Conservation (phyloP, 1,140 invertebrate genomes). For the Laupala kohalensis region DNA sequence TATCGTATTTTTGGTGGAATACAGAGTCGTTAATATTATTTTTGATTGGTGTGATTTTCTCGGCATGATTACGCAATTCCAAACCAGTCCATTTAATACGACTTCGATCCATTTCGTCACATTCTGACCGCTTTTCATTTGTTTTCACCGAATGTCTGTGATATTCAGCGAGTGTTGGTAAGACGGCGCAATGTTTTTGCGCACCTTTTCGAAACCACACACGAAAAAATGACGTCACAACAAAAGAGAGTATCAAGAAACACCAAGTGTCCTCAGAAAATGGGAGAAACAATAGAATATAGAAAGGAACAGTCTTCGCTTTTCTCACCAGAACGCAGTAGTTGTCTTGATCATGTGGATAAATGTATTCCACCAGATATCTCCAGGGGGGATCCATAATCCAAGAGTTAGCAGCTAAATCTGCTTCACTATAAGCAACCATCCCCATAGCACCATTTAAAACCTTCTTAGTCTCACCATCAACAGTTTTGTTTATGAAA, state of each 20-base stretch:
- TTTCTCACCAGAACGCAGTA: background rate
- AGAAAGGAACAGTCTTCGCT: background rate
- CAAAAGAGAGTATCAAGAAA: background rate
- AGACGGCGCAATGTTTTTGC: background rate
- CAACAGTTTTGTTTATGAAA: background rate
- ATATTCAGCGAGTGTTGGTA: background rate
- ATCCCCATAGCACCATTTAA: background rate
- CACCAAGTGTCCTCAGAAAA: background rate
- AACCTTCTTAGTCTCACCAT: background rate
- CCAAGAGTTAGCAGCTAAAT: background rate
- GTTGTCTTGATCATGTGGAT: background rate
- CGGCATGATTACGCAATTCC: background rate
- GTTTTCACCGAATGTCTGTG: too few relatives aligned
- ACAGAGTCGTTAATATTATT: background rate
- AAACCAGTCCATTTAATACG: background rate
- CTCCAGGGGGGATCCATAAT: background rate
- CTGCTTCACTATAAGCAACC: background rate
- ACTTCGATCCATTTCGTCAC: background rate
- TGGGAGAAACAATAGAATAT: background rate
- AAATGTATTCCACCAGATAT: background rate
- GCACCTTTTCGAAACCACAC: background rate
- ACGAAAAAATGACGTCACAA: background rate
- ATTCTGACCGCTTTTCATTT: background rate
- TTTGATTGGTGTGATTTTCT: background rate
- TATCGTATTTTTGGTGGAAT: too few relatives aligned